Evolutionary conservation across 2,888 invertebrate species (phyloP).

Genomic region (Diarsia rubi): DNA sequence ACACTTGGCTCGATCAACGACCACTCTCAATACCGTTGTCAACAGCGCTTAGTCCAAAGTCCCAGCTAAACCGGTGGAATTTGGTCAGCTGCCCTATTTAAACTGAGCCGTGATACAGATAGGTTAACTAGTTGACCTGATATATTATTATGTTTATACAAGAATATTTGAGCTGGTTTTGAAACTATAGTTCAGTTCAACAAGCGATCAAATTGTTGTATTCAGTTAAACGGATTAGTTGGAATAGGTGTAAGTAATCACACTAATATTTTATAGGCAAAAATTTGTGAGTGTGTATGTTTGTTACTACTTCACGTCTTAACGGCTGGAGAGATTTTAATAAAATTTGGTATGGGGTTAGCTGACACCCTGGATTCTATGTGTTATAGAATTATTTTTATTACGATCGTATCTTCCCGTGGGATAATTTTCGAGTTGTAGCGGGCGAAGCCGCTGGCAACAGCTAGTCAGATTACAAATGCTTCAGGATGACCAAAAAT

Average conservation of each 20-base stretch:
- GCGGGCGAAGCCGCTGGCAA: too few relatives aligned
- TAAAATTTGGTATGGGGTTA: too few relatives aligned
- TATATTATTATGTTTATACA: slow-evolving; percentile 15
- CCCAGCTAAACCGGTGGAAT: slow-evolving; percentile 28
- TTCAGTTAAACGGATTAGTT: neutral
- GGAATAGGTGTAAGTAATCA: neutral
- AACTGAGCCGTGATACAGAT: slow-evolving; percentile 19
- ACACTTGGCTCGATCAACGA: slow-evolving; percentile 9
- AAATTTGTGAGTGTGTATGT: too few relatives aligned
- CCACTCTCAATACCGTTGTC: slow-evolving; percentile 35
- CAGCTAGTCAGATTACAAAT: neutral
- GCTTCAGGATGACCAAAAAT: neutral
- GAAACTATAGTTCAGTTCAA: slow-evolving; percentile 2
- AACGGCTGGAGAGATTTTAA: too few relatives aligned
- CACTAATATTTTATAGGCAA: too few relatives aligned
- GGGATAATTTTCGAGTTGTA: too few relatives aligned
- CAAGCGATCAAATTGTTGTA: neutral
- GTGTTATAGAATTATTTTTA: too few relatives aligned
- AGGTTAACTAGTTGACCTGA: slow-evolving; percentile 32
- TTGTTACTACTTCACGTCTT: too few relatives aligned
- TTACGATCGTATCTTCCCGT: too few relatives aligned
- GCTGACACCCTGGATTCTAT: too few relatives aligned
- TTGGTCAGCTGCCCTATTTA: slow-evolving; percentile 57
- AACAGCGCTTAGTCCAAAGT: slow-evolving; percentile 42
- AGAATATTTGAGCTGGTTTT: slow-evolving; percentile 8